Evolutionary conservation across 1,140 invertebrate species (phyloP), one percentile per base, ranked within the genome.

Genomic region (Thrips palmi): DNA sequence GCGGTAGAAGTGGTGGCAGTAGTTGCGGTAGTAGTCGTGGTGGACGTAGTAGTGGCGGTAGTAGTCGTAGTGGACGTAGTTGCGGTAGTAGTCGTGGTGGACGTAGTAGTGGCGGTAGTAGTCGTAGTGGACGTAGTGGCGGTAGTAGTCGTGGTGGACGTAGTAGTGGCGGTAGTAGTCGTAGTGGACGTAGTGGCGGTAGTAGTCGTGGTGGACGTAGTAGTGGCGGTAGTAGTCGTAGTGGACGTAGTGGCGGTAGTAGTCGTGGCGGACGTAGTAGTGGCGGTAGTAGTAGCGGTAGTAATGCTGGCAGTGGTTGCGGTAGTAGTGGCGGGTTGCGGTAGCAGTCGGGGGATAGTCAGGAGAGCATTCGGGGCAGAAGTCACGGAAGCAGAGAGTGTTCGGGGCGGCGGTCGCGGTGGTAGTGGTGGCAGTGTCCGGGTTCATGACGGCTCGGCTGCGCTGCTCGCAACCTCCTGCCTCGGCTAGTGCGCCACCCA

Each of bases 71-170:
- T 20, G 42, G 27, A 15, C 42, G 10, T 42, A 33, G 4, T 37
- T 23, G 17, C 15, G 14, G 23, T 23, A 49, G 48, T 45, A 38
- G 42, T 49, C 23, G 50, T 49, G 49, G 30, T 49, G 28, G 51
- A 48, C 33, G 44, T 52, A 42, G 48, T 47, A 37, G 51, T 52
- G 38, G 41, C 42, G 12, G 47, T 50, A 23, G 44, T 41, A 20
- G 48, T 43, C 12, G 34, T 40, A 25, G 50, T 33, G 45, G 50
- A 33, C 45, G 48, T 25, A 41, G 49, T 21, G 37, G 43, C 17
- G 28, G 35, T 8, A 41, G 47, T 0, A 41, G 44, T 17, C 24
- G 28, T 38, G 37, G 31, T 33, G 48, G 47, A 1, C 43, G 43
- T 39, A 46, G 46, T 6, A 49, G 43, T 33, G 46, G 43, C 23